A percentile compares a stretch with the other conserved stretches of the same genome.
Evolutionary conservation across 2,888 invertebrate genomes (phyloP).

Genomic region (Cremastobaeus sp.): DNA sequence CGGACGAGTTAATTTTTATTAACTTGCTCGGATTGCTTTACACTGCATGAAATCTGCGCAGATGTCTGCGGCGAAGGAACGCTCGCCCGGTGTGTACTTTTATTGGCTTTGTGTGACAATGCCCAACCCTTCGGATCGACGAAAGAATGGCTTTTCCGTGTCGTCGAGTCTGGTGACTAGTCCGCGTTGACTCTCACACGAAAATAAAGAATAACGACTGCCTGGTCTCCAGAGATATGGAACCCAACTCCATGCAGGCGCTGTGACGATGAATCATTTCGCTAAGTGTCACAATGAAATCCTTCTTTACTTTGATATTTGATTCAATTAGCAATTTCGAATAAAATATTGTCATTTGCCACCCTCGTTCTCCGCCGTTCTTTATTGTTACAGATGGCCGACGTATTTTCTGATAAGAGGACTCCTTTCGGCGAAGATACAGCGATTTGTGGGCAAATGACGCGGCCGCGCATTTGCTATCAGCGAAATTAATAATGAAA

Average conservation of each 20-base stretch:
- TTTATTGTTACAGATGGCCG: too few species aligned
- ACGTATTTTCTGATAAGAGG: too few species aligned
- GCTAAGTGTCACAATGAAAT: constrained; percentile 37
- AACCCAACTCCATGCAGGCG: constrained; percentile 11
- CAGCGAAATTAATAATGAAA: too few species aligned
- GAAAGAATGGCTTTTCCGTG: constrained; percentile 76
- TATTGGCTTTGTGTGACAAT: constrained; percentile 48
- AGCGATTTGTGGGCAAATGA: constrained; percentile 9
- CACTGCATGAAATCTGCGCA: constrained; percentile 41
- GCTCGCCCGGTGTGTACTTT: constrained; percentile 59
- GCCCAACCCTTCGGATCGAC: constrained; percentile 62
- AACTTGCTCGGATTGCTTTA: constrained; percentile 10
- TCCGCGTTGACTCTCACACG: constrained; percentile 50
- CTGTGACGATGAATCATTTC: constrained; percentile 24
- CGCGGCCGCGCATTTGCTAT: too few species aligned
- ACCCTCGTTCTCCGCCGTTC: not conserved
- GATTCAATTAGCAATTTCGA: constrained; percentile 13
- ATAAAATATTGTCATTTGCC: not conserved
- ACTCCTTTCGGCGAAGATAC: not conserved
- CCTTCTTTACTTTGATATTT: constrained; percentile 31
- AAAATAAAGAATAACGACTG: constrained; percentile 57
- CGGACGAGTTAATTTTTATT: constrained; percentile 14
- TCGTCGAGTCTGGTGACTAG: constrained; percentile 70
- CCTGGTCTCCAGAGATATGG: constrained; percentile 45
- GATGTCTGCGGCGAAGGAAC: constrained; percentile 62